Evolutionary conservation across 2,113 vertebrate species (phyloP).

Genomic region (Rattus norvegicus): DNA sequence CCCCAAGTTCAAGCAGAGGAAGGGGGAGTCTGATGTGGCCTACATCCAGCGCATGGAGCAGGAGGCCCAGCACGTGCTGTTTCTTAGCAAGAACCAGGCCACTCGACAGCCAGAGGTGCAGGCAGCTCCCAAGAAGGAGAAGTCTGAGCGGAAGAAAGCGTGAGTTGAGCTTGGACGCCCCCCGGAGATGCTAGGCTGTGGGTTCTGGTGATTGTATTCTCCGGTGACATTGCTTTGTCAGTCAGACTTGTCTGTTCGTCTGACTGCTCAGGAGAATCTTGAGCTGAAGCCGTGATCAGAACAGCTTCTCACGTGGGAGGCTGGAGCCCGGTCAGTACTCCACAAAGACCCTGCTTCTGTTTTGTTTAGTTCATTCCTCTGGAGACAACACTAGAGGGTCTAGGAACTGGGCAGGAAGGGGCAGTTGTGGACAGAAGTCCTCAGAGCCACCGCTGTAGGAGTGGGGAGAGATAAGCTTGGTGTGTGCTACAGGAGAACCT

Average conservation of each 20-base stretch:
- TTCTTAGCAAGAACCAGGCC: constrained; percentile 92
- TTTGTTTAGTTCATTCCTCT: neutral
- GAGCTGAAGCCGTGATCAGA: neutral
- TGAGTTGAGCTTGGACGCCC: constrained; percentile 81
- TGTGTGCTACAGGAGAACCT: neutral
- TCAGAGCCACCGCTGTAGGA: neutral
- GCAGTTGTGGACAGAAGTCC: neutral
- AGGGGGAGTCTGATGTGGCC: constrained; percentile 85
- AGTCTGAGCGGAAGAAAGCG: constrained; percentile 92
- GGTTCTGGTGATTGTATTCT: neutral
- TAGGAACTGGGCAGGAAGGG: neutral
- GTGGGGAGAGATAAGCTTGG: neutral
- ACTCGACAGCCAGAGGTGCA: constrained; percentile 90
- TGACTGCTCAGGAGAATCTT: accelerated
- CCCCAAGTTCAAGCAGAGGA: constrained; percentile 89
- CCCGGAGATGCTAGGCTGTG: neutral
- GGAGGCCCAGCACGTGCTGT: constrained; percentile 89
- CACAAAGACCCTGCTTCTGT: neutral
- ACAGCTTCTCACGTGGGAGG: neutral
- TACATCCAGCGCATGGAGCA: constrained; percentile 91
- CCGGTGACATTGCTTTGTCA: neutral
- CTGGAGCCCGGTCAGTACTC: accelerated
- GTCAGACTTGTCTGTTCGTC: too few species aligned
- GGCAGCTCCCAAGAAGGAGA: constrained; percentile 76
- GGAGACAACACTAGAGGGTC: neutral